Base-by-base conservation (phyloP, 2,888 invertebrate species). In the Dyspetes luteomarginatus region DNA sequence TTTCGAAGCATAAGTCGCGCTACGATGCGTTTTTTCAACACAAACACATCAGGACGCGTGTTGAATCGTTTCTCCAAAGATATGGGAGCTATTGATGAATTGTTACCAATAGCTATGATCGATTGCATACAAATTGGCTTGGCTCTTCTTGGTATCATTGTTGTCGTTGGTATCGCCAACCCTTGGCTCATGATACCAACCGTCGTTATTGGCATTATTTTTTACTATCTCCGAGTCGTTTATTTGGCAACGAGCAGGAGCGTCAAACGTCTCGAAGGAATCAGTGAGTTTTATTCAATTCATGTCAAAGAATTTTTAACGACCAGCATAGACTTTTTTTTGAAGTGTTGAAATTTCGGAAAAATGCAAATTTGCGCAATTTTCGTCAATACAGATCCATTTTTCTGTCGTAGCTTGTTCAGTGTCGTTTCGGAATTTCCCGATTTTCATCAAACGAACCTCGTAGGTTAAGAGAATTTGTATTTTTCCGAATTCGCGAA, bases 11-110 rank as follows among this genome's bases (percentile, higher is more conserved):
- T 98, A 19, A 95, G 97, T 1, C 93, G 96, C 17, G 96, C 97
- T 0, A 95, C 96, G 0, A 96, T 97, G 94, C 93, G 95, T 22
- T 98, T 98, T 93, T 98, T 98, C 93, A 97, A 97, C 89, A 95
- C 95, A 2, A 98, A 98, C 92, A 96, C 97, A 0, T 95, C 96
- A 0, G 96, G 96, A 0, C 93, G 96, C 56, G 96, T 98, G 85
- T 93, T 98, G 56, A 98, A 98, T 92, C 93, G 98, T 24, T 98
- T 98, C 92, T 96, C 97, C 0, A 98, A 98, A 91, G 98, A 98
- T 88, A 96, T 97, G 94, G 97, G 95, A 0, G 94, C 95, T 0
- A 94, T 95, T 0, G 95, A 95, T 85, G 95, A 95, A 86, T 91
- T 95, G 4, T 85, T 95, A 77, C 95, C 95, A 0, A 92, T 93